These are phyloP conservation scores for Xestoiulus laeticollis DNA, from an alignment of 2,888 invertebrate species.

Conservation along the genomic window DNA sequence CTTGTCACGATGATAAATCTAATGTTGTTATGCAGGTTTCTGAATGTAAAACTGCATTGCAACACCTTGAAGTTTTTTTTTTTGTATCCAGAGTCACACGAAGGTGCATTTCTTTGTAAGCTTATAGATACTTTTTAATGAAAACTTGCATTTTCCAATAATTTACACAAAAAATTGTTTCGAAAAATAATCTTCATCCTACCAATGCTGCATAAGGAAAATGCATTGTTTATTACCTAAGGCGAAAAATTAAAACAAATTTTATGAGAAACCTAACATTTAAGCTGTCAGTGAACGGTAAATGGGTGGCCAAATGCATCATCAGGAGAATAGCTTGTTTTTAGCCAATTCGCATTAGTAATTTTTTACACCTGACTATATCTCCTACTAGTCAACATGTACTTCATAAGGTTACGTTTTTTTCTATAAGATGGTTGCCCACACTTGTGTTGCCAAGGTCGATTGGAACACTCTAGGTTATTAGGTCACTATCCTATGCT, in stretches of 20 bases:
- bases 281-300: not conserved
- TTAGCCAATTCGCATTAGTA: not conserved
- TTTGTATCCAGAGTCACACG: not conserved
- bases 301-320: not conserved
- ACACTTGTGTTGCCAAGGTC: constrained; percentile 31
- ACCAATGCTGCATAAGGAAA: not conserved
- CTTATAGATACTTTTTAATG: not conserved
- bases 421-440: not conserved
- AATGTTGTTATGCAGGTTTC: not conserved
- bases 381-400: not conserved
- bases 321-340: not conserved
- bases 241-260: not conserved
- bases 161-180: not conserved
- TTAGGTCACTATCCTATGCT: constrained; percentile 42
- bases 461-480: constrained; percentile 36
- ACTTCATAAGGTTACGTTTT: not conserved
- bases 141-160: not conserved
- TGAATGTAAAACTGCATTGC: not conserved
- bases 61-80: not conserved
- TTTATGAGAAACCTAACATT: not conserved
- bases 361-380: not conserved
- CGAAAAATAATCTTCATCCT: too few relatives aligned
- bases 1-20: not conserved
- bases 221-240: not conserved
- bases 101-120: not conserved